These are phyloP conservation scores for Caenorhabditis plicata DNA, from an alignment of 2,888 invertebrate species.

Conservation along the genomic window DNA sequence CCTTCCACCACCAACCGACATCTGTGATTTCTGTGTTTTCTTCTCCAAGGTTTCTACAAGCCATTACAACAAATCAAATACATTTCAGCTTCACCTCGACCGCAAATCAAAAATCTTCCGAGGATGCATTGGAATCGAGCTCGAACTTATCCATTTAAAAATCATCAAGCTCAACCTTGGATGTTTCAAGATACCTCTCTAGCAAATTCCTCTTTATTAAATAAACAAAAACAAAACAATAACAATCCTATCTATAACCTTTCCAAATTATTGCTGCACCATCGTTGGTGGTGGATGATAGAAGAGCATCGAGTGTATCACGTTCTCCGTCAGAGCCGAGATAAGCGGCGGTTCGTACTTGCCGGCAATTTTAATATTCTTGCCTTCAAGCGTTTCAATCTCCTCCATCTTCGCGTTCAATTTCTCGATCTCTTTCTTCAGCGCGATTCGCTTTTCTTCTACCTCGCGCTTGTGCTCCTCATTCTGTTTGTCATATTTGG, in stretches of 20 bases:
- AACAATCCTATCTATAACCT: too few species aligned
- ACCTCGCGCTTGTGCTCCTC: slow-evolving; percentile 36
- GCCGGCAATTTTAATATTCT: slow-evolving; percentile 29
- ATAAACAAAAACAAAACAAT: too few species aligned
- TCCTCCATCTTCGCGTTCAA: slow-evolving; percentile 14
- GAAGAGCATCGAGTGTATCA: slow-evolving; percentile 54
- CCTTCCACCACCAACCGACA: slow-evolving; percentile 66
- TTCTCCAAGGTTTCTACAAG: slow-evolving; percentile 3
- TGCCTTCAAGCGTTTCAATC: slow-evolving; percentile 42
- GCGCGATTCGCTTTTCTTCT: slow-evolving; percentile 31
- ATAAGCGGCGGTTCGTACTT: slow-evolving; percentile 54
- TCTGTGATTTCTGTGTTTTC: slow-evolving; percentile 41
- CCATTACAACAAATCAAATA: too few species aligned
- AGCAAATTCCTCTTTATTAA: too few species aligned
- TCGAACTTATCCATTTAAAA: slow-evolving; percentile 60
- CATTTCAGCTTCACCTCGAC: slow-evolving; percentile 48
- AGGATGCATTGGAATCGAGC: slow-evolving; percentile 66
- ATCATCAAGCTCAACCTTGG: slow-evolving; percentile 65
- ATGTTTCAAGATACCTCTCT: slow-evolving; percentile 66
- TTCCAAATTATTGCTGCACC: slow-evolving; percentile 37
- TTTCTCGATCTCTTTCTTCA: slow-evolving; percentile 32
- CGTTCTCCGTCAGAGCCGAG: slow-evolving; percentile 51
- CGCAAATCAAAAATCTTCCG: slow-evolving; percentile 45
- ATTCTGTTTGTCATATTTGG: slow-evolving; percentile 25
- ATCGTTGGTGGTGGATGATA: slow-evolving; percentile 51